Evolutionary conservation across 1,140 invertebrate species (phyloP).

Genomic region (Steinernema khuongi): DNA sequence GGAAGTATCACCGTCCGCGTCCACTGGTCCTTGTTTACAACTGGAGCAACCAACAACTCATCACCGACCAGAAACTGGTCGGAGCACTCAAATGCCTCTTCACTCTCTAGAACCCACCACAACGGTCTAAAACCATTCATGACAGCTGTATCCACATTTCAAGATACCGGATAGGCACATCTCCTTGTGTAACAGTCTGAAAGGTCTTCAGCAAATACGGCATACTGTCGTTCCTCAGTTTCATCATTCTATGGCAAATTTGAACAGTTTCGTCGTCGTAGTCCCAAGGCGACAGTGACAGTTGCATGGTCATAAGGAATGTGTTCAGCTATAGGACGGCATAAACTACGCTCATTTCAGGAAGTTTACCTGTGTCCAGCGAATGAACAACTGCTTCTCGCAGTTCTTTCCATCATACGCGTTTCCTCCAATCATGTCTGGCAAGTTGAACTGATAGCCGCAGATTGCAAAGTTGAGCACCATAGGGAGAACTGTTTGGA

Average conservation of each 20-base stretch:
- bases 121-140: slow-evolving; percentile 35
- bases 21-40: slow-evolving; percentile 54
- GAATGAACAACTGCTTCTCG: slow-evolving; percentile 74
- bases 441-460: slow-evolving; percentile 77
- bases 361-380: slow-evolving; percentile 73
- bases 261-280: slow-evolving; percentile 69
- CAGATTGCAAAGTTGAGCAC: slow-evolving; percentile 72
- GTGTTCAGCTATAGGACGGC: slow-evolving; percentile 64
- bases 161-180: slow-evolving; percentile 63
- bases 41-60: slow-evolving; percentile 59
- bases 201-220: slow-evolving; percentile 65
- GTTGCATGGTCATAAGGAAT: slow-evolving; percentile 80
- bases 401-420: slow-evolving; percentile 64
- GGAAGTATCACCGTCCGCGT: slow-evolving; percentile 58
- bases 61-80: slow-evolving; percentile 61
- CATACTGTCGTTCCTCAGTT: slow-evolving; percentile 69
- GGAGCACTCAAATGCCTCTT: slow-evolving; percentile 31
- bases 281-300: slow-evolving; percentile 80
- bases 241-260: slow-evolving; percentile 68
- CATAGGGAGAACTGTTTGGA: slow-evolving; percentile 77
- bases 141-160: not conserved
- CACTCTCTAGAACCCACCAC: slow-evolving; percentile 38
- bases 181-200: slow-evolving; percentile 70
- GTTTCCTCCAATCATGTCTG: slow-evolving; percentile 88
- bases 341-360: not conserved